Percentiles rank a stretch among this genome's conserved stretches.
Evolutionary conservation across 2,888 invertebrate species (phyloP).

Genomic region (Patella ulyssiponensis): DNA sequence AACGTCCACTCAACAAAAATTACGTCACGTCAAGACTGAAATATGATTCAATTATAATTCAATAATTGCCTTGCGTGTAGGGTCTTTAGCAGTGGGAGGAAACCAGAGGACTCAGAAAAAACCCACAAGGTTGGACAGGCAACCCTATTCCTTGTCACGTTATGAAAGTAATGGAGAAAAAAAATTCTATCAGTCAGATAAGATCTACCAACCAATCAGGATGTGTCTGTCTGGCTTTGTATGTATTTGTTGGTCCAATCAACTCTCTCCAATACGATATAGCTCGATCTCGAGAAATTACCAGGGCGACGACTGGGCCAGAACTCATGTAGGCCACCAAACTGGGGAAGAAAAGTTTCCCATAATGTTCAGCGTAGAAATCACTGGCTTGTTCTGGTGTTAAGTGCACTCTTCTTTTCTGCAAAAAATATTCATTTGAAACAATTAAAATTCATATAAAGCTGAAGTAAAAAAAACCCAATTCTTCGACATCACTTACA

Average conservation of each 20-base stretch:
- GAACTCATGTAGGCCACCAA: conserved; percentile 86
- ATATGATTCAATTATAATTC: too few relatives aligned
- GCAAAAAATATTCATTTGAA: conserved; percentile 47
- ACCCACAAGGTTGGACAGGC: too few relatives aligned
- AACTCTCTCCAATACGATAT: conserved; percentile 82
- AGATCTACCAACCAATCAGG: conserved; percentile 75
- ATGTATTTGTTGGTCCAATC: conserved; percentile 79
- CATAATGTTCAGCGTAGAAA: conserved; percentile 84
- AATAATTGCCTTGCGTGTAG: too few relatives aligned
- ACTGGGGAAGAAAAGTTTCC: conserved; percentile 82
- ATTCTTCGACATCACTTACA: neutral
- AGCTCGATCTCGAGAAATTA: conserved; percentile 80
- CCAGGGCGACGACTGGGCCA: conserved; percentile 81
- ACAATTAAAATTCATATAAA: conserved; percentile 2
- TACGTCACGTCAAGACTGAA: too few relatives aligned
- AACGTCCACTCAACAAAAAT: too few relatives aligned
- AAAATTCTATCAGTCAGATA: too few relatives aligned
- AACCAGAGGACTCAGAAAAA: too few relatives aligned
- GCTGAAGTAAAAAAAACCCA: neutral
- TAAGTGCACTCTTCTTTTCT: conserved; percentile 81
- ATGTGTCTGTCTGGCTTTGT: conserved; percentile 77
- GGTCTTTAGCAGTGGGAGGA: too few relatives aligned
- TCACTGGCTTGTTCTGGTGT: conserved; percentile 90
- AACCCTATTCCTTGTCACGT: too few relatives aligned
- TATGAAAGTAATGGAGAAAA: too few relatives aligned